These are phyloP conservation scores for Metacarcinus magister DNA, from an alignment of 2,888 invertebrate species.

Conservation along the genomic window DNA sequence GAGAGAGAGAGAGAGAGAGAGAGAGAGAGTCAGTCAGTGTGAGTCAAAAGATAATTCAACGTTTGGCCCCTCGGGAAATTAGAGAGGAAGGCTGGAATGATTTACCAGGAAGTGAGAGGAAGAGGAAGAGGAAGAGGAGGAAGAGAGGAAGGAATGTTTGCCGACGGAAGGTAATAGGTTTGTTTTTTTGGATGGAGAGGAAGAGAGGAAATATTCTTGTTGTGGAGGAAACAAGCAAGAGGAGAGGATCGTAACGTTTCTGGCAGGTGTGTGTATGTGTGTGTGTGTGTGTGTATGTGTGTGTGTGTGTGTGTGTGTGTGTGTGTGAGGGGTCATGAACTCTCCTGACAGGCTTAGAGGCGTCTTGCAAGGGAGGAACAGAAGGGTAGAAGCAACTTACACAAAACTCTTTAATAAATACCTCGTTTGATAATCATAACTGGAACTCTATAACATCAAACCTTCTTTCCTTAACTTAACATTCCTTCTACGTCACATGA, in stretches of 20 bases:
- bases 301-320: neutral
- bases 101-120: neutral
- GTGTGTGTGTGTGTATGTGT: neutral
- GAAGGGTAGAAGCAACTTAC: neutral
- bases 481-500: neutral
- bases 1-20: neutral
- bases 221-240: neutral
- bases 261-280: neutral
- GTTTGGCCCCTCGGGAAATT: neutral
- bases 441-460: no score
- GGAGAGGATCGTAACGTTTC: neutral
- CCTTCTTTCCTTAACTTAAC: neutral
- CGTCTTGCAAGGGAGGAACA: neutral
- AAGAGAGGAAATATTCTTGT: constrained; percentile 10
- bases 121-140: neutral
- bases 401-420: no score
- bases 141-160: neutral
- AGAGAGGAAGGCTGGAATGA: neutral
- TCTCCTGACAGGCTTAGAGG: no score
- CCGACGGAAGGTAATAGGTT: neutral
- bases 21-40: no score
- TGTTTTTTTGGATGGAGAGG: neutral
- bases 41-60: constrained; percentile 19
- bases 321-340: neutral
- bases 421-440: no score